Evolutionary conservation across 1,140 invertebrate species (phyloP).

Genomic region (Neodiprion pinetum): DNA sequence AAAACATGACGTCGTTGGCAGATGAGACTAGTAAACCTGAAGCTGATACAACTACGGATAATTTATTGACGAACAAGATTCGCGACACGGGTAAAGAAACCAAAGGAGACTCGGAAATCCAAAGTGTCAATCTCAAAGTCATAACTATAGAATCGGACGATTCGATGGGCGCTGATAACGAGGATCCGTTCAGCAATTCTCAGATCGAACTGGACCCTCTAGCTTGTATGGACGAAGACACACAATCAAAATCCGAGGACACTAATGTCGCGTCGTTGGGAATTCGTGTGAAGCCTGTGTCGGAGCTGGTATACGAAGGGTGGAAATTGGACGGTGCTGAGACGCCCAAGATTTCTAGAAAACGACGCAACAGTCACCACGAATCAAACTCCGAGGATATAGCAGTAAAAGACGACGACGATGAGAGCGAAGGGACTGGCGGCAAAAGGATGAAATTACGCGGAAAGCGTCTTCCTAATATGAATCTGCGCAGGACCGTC

Average conservation of each 20-base stretch:
- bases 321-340: constrained; percentile 49
- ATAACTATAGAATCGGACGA: constrained; percentile 40
- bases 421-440: constrained; percentile 50
- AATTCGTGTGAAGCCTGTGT: constrained; percentile 50
- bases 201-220: constrained; percentile 48
- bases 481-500: constrained; percentile 63
- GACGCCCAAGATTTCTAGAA: constrained; percentile 41
- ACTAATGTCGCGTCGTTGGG: constrained; percentile 35
- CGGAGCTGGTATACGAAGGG: constrained; percentile 47
- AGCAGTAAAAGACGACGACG: constrained; percentile 37
- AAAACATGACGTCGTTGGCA: not conserved
- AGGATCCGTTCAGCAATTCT: constrained; percentile 39
- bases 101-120: constrained; percentile 30
- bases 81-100: constrained; percentile 5
- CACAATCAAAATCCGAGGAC: constrained; percentile 15
- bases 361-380: constrained; percentile 49
- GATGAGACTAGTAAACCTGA: constrained; percentile 10
- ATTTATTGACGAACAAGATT: constrained; percentile 11
- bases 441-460: constrained; percentile 65
- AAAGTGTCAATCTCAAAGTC: constrained; percentile 32
- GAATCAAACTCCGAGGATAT: constrained; percentile 50
- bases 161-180: constrained; percentile 50
- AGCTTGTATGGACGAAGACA: constrained; percentile 37
- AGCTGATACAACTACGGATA: constrained; percentile 13
- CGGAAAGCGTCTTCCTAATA: constrained; percentile 60